A percentile compares a stretch with the other conserved stretches of the same genome.
phyloP scores from a whole-genome alignment of 2,797 vertebrate genomes.

The Oreochromis grahami region DNA sequence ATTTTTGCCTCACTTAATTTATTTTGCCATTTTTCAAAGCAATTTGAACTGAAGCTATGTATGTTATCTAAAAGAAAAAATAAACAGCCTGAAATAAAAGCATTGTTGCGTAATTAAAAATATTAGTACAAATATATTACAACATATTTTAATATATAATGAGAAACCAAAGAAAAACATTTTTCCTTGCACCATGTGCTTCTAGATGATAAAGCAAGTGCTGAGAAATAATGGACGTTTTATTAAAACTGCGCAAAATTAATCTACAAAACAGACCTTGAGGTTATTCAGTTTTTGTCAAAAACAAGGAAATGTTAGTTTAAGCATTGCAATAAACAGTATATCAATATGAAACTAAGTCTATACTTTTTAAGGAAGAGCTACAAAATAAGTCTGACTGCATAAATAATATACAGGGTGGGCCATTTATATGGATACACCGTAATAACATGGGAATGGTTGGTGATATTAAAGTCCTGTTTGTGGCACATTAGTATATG shows the following conservation, averaged over 20 bases:
- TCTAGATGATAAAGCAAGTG: not conserved
- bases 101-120: not conserved
- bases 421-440: too few relatives aligned
- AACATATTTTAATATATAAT: not conserved
- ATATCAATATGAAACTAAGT: not conserved
- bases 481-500: too few relatives aligned
- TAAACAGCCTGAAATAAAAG: not conserved
- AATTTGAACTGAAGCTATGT: not conserved
- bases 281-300: not conserved
- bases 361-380: not conserved
- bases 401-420: not conserved
- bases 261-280: not conserved
- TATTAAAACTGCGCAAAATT: not conserved
- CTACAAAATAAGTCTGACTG: not conserved
- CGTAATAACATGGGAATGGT: too few relatives aligned
- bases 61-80: not conserved
- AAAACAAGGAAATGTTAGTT: not conserved
- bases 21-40: not conserved
- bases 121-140: not conserved
- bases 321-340: not conserved
- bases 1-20: not conserved
- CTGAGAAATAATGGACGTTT: not conserved
- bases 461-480: too few relatives aligned
- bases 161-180: not conserved
- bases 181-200: not conserved